Percentiles rank a stretch among this genome's conserved stretches.
Evolutionary conservation across 2,888 invertebrate genomes (phyloP).

Genomic region (Podotricha telesiphe): DNA sequence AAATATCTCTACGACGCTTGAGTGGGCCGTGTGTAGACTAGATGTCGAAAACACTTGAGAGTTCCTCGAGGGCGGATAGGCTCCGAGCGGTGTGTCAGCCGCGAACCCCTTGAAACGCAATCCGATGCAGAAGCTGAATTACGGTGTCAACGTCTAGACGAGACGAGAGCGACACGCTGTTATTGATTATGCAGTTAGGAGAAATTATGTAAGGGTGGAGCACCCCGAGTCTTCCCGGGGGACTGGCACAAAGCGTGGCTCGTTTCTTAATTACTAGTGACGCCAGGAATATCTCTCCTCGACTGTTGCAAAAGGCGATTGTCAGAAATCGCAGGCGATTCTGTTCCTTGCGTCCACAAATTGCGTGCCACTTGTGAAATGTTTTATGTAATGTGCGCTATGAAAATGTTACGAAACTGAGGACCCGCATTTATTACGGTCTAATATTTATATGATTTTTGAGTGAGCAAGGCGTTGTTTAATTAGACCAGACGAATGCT

Average conservation of each 20-base stretch:
- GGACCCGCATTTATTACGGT: conserved; percentile 60
- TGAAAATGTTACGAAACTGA: conserved; percentile 64
- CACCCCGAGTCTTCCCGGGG: conserved; percentile 55
- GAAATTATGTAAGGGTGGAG: conserved; percentile 74
- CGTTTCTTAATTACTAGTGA: conserved; percentile 78
- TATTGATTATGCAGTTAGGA: conserved; percentile 80
- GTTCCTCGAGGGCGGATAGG: conserved; percentile 43
- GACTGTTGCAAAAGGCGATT: conserved; percentile 42
- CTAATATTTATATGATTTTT: conserved; percentile 45
- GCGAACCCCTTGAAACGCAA: conserved; percentile 57
- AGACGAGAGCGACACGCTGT: conserved; percentile 64
- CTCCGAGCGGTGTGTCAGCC: conserved; percentile 46
- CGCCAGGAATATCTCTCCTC: conserved; percentile 61
- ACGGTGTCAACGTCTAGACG: conserved; percentile 67
- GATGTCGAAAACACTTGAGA: conserved; percentile 55
- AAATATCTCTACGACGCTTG: conserved; percentile 51
- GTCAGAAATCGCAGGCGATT: conserved; percentile 35
- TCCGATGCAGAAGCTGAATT: conserved; percentile 57
- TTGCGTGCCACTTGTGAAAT: conserved; percentile 34
- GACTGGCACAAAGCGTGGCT: conserved; percentile 63
- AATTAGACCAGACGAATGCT: conserved; percentile 45
- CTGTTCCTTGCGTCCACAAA: conserved; percentile 32
- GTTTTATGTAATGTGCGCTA: conserved; percentile 47
- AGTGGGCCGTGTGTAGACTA: conserved; percentile 43
- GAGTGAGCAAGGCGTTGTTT: conserved; percentile 42